Evolutionary conservation across 2,888 invertebrate species (phyloP), one percentile per base, ranked within the genome.

Genomic region (Cabera pusaria): DNA sequence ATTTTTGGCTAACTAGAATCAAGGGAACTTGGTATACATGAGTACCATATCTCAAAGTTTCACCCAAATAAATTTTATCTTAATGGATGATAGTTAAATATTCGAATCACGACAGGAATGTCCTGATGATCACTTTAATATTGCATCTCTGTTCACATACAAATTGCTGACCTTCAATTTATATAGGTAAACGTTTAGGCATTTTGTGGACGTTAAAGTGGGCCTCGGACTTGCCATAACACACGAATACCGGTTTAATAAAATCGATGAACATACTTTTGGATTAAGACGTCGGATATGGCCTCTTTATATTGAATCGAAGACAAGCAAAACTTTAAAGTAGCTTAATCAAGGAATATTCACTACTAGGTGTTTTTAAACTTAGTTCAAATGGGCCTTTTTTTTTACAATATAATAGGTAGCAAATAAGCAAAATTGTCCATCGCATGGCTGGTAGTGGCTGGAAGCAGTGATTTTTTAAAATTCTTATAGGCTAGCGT

Each of bases 101-200:
- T 77, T 73, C 73, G 43, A 40, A 59, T 58, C 79, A 63, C 63
- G 68, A 20, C 27, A 54, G 60, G 65, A 62, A 69, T 68, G 69
- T 68, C 64, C 69, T 70, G 63, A 68, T 62, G 58, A 58, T 58
- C 59, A 53, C 43, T 47, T 55, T 61, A 59, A 61, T 60, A 63
- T 63, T 56, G 50, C 63, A 60, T 59, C 56, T 58, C 56, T 45
- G 54, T 59, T 54, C 52, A 58, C 61, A 64, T 63, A 60, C 54
- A 49, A 67, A 64, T 63, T 38, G 27, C 35, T 46, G 61, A 53
- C 65, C 69, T 72, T 73, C 61, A 52, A 45, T 20, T 31, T 54
- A 49, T 45, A 57, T 59, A 40, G 24, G 35, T 26, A 38, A 27
- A 9, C 21, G 27, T 34, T 28, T 33, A 31, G 26, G 24, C 34